Evolutionary conservation across 37 sponge, comb jelly and placozoan species (phyloP), one percentile per base, ranked within the genome.

Genomic region (Ianthella basta): DNA sequence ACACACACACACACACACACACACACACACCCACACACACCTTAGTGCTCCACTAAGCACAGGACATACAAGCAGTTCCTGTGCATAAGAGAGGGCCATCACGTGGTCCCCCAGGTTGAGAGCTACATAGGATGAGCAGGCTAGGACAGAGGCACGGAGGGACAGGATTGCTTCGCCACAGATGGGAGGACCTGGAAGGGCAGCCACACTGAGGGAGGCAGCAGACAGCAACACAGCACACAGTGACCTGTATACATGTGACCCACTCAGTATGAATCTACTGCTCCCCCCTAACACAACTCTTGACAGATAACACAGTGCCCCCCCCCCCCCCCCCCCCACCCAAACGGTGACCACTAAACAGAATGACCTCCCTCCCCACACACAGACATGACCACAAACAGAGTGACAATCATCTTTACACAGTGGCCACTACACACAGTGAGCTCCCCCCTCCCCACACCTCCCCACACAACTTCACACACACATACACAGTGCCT

Each of bases 51-150:
- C 87, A 4, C 84, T 81, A 27, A 89, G 81, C 5, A 80, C 63
- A 12, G 86, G 66, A 8, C 21, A 53, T 23, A 55, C 82, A 29
- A 96, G 66, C 1, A 98, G 89, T 65, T 92, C 87, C 56, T 84
- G 78, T 67, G 90, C 85, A 32, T 89, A 92, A n/a, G 82, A 20
- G 29, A 98, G 91, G 32, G 97, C 91, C 18, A 81, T 63, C n/a
- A 98, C 88, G 0, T 91, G 94, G 77, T 98, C 97, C 23, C 99
- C 97, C n/a, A 96, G 86, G 21, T 92, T 86, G 14, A 96, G 87
- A 59, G 91, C 82, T 33, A 98, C 94, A 81, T 95, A 98, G 6
- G 95, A 86, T n/a, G 81, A 86, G 68, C 86, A 90, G 30, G 86
- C 89, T 21, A 97, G 88, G 19, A 90, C 82, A 57, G 80, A 86